Evolutionary conservation across 1,140 invertebrate species (phyloP).

Genomic region (Penaeus chinensis): DNA sequence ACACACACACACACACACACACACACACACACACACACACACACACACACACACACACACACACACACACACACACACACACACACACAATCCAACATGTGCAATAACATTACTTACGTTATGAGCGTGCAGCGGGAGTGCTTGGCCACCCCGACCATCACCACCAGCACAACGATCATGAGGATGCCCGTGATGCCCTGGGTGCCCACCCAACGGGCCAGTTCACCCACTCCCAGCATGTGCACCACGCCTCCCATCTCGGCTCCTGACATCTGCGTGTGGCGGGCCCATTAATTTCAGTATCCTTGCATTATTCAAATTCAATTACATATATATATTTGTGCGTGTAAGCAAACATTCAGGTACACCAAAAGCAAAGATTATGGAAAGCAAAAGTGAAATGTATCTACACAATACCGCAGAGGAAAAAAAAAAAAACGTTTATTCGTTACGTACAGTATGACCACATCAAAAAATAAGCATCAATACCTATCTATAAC

Average conservation of each 20-base stretch:
- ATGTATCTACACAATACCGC: too few relatives aligned
- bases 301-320: too few relatives aligned
- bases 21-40: not conserved
- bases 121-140: conserved; percentile 86
- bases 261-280: conserved; percentile 62
- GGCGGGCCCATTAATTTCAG: too few relatives aligned
- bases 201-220: conserved; percentile 80
- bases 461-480: conserved; percentile 22
- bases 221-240: conserved; percentile 46
- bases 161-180: conserved; percentile 82
- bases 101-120: conserved; percentile 72
- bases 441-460: too few relatives aligned
- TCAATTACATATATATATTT: too few relatives aligned
- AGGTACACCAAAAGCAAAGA: too few relatives aligned
- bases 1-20: too few relatives aligned
- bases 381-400: too few relatives aligned
- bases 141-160: conserved; percentile 84
- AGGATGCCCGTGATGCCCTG: conserved; percentile 82
- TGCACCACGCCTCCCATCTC: conserved; percentile 56
- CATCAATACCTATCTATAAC: conserved; percentile 45
- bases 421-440: too few relatives aligned
- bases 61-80: not conserved
- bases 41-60: not conserved
- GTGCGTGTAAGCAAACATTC: too few relatives aligned
- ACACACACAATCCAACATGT: conserved; percentile 8